Evolutionary conservation across 2,888 invertebrate genomes (phyloP).

Genomic region (Aphodius sticticus): DNA sequence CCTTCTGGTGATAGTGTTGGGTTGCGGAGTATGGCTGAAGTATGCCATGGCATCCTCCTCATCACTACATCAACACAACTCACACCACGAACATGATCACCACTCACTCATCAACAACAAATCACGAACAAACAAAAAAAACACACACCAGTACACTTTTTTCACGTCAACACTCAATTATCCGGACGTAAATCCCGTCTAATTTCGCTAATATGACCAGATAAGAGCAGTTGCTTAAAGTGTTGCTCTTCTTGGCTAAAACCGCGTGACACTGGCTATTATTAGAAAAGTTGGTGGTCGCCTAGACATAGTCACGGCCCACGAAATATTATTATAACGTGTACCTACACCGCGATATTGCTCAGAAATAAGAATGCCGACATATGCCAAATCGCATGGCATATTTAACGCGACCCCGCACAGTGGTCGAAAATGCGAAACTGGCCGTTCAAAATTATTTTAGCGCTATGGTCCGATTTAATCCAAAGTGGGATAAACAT

Average conservation of each 20-base stretch:
- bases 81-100: constrained; percentile 11
- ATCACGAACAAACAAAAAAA: background rate
- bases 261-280: constrained; percentile 37
- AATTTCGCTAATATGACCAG: constrained; percentile 7
- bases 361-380: constrained; percentile 19
- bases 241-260: constrained; percentile 29
- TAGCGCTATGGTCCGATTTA: too few species aligned
- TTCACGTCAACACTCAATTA: background rate
- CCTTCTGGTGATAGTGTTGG: constrained; percentile 43
- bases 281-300: constrained; percentile 30
- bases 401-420: too few species aligned
- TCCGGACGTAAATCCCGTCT: background rate
- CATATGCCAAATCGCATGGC: constrained; percentile 1
- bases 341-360: constrained; percentile 11
- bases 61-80: constrained; percentile 6
- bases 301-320: constrained; percentile 22
- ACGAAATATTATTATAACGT: constrained; percentile 33
- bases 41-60: constrained; percentile 45
- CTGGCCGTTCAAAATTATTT: too few species aligned
- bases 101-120: background rate
- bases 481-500: too few species aligned
- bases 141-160: background rate
- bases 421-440: too few species aligned
- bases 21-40: constrained; percentile 40
- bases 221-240: constrained; percentile 4